A percentile compares a stretch with the other conserved stretches of the same genome.
phyloP scores from a whole-genome alignment of 2,888 invertebrate species.

The Spilarctia lutea region DNA sequence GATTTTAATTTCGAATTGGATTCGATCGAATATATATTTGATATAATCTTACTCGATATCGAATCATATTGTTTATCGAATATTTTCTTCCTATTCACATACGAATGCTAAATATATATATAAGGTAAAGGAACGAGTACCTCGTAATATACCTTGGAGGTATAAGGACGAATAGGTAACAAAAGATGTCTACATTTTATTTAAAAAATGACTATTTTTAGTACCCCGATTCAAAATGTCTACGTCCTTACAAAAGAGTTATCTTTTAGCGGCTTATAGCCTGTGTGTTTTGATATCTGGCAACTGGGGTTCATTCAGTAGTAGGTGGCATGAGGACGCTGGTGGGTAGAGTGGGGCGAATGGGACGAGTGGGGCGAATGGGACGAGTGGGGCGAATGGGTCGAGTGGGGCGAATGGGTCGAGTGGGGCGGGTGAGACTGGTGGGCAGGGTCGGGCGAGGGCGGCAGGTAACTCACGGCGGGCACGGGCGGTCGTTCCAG shows the following conservation, averaged over 20 bases:
- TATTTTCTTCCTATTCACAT: too few species aligned
- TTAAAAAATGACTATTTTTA: neutral
- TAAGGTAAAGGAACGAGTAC: neutral
- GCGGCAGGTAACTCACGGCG: constrained; percentile 81
- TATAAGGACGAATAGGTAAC: neutral
- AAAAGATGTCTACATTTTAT: neutral
- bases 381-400: constrained; percentile 37
- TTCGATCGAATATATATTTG: neutral
- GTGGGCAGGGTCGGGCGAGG: constrained; percentile 1
- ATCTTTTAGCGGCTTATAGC: neutral
- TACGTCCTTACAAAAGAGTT: neutral
- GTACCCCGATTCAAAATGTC: neutral
- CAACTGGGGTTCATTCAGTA: constrained; percentile 60
- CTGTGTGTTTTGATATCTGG: neutral
- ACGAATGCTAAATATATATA: neutral
- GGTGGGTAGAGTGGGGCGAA: constrained; percentile 26
- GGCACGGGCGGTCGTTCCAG: constrained; percentile 90
- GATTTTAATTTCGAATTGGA: neutral
- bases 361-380: constrained; percentile 2
- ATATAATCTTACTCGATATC: neutral
- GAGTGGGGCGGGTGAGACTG: constrained; percentile 1
- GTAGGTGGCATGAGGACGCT: constrained; percentile 61
- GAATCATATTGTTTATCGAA: neutral
- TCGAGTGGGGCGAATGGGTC: constrained; percentile 14
- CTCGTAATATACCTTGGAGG: neutral